Base-by-base conservation (phyloP, 2,113 vertebrate genomes). In the Lagopus muta region DNA sequence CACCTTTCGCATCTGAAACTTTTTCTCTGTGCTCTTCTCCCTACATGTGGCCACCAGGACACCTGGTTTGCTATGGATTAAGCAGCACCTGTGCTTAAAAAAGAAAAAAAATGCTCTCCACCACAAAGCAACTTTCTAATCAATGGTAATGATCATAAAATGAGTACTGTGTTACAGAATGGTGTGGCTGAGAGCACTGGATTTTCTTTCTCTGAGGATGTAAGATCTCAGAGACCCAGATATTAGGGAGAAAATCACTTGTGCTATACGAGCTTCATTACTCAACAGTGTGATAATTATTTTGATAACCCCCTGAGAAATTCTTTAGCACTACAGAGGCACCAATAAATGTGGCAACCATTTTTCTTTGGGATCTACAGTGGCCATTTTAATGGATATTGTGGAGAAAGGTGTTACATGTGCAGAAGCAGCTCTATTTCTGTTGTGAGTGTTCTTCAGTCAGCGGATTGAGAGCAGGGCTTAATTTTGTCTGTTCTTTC, bases 1-100 rank as follows among this genome's bases (percentile, higher is more conserved):
- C 92, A 92, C 12, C 9, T 83, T 83, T 65, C 43, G 27, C 76
- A 71, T 75, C 60, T 2, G 0, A 90, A 84, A 79, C 87, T 89
- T 93, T 77, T 93, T 80, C 87, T 93, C 20, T 27, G 76, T 52
- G 50, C 60, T 65, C 40, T 90, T 67, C 34, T 81, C 82, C n/a
- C 20, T 73, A 45, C 28, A 14, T 14, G 4, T 36, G 74, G 45
- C 42, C n/a, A 47, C 43, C 54, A 82, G 81, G 40, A 89, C 67
- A 42, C 58, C 21, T 89, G 7, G 85, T 82, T 86, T 66, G 69
- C 64, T 60, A 76, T 2, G 22, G 22, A 50, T 54, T 96, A 52
- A 72, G 34, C 80, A 94, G 71, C 38, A 61, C 20, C 5, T 22
- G 32, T 66, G 45, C 73, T 87, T 79, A 94, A 92, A 80, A 28